Conservation (phyloP, 2,888 invertebrate genomes). For the Tipula unca region DNA sequence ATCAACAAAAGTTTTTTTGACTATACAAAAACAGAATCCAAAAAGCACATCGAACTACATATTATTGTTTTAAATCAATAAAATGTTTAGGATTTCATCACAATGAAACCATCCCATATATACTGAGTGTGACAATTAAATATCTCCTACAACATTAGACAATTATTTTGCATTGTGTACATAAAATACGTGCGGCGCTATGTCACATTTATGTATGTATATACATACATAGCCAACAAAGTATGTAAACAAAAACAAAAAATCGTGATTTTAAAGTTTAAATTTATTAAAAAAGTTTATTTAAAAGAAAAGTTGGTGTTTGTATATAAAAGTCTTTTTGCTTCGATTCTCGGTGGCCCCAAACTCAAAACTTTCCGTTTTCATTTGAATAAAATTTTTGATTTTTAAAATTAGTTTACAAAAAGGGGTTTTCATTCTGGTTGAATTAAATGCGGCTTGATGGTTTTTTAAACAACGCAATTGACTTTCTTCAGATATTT, state of each 20-base stretch:
- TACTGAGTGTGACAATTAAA: no score
- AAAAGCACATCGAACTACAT: not conserved
- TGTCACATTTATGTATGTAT: no score
- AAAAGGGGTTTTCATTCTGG: no score
- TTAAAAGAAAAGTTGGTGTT: not conserved
- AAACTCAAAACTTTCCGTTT: not conserved
- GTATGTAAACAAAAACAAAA: not conserved
- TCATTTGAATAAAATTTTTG: not conserved
- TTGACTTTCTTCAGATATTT: no score
- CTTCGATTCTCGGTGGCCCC: not conserved
- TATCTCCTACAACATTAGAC: no score
- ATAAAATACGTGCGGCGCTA: no score
- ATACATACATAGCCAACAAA: not conserved
- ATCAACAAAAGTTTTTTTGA: not conserved
- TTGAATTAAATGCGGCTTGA: no score
- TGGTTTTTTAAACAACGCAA: no score
- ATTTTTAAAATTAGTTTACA: not conserved
- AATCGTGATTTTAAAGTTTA: not conserved
- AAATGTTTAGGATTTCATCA: not conserved
- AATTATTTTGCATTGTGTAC: no score
- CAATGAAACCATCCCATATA: no score
- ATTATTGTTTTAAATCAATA: not conserved
- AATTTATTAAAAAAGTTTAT: slow-evolving; percentile 1
- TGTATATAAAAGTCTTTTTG: not conserved
- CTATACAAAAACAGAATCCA: not conserved